Evolutionary conservation across 1,140 invertebrate genomes (phyloP), one percentile per base, ranked within the genome.

Genomic region (Neodiprion lecontei): DNA sequence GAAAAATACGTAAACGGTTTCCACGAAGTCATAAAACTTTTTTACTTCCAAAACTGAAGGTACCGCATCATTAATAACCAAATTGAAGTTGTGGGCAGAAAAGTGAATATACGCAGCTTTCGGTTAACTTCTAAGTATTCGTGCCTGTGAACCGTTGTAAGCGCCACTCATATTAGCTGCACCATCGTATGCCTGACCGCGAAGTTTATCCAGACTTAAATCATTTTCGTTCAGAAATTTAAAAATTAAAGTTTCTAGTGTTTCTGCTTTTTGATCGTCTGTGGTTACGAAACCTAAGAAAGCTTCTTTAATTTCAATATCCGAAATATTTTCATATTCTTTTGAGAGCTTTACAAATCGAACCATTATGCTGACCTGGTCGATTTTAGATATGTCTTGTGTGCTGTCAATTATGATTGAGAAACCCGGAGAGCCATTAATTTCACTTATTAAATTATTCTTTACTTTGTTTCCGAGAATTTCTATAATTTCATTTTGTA

Each of bases 81-180:
- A 76, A 81, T 83, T 83, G 74, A 81, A 78, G 76, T 83, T 82
- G 79, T 84, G 81, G 74, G 77, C 77, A 77, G 79, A 75, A 70
- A 78, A 82, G 68, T 84, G 80, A 17, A 82, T 79, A 71, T 79
- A 81, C 53, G 73, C 50, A 53, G 81, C 78, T 66, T 78, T 79
- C 69, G 69, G 73, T 48, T 75, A 68, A 74, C 78, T 79, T 67
- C 79, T 70, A 76, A 76, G 75, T 69, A 84, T 80, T 74, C 74
- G 72, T 73, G 73, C 76, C 74, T 81, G 75, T 3, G 82, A 69
- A 53, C 78, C 79, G 72, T 71, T 74, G 75, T 84, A 84, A 61
- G 71, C 49, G 61, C 83, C 79, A 74, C 78, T 83, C 81, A 84
- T 85, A 11, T 78, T 76, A 72, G 76, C 75, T 65, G 81, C 79